These are phyloP conservation scores for Eremophila alpestris DNA, from an alignment of 2,797 vertebrate genomes.

Conservation along the genomic window DNA sequence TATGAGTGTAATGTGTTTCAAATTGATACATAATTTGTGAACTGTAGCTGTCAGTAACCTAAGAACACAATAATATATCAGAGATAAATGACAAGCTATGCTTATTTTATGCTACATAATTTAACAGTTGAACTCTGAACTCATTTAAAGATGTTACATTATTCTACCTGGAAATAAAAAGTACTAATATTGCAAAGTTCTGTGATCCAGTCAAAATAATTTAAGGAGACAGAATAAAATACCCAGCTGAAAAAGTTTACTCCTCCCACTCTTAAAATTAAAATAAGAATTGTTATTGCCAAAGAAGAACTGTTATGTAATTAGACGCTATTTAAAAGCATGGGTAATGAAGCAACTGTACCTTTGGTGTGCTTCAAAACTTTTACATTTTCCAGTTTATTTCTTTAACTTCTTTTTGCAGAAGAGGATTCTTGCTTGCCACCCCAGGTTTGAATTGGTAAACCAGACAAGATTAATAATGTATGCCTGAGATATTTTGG, in stretches of 20 bases:
- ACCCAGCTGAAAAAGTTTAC: neutral
- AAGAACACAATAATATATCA: neutral
- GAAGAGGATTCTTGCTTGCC: neutral
- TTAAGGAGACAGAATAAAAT: neutral
- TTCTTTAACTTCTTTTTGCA: neutral
- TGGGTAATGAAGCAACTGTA: neutral
- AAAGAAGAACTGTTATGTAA: neutral
- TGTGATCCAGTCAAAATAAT: neutral
- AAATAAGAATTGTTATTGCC: neutral
- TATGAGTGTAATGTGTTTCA: neutral
- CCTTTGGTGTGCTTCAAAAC: neutral
- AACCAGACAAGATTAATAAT: neutral
- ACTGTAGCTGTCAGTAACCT: neutral
- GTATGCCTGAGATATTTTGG: neutral
- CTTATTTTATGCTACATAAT: neutral
- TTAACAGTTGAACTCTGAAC: neutral
- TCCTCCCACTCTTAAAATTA: neutral
- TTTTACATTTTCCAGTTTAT: neutral
- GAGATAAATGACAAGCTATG: neutral
- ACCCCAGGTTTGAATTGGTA: neutral
- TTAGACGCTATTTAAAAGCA: neutral
- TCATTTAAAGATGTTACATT: neutral
- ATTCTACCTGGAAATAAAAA: neutral
- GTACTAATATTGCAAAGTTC: neutral
- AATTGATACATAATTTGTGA: neutral